Evolutionary conservation across 2,888 invertebrate species (phyloP).

Genomic region (Epinotia brunnichana): DNA sequence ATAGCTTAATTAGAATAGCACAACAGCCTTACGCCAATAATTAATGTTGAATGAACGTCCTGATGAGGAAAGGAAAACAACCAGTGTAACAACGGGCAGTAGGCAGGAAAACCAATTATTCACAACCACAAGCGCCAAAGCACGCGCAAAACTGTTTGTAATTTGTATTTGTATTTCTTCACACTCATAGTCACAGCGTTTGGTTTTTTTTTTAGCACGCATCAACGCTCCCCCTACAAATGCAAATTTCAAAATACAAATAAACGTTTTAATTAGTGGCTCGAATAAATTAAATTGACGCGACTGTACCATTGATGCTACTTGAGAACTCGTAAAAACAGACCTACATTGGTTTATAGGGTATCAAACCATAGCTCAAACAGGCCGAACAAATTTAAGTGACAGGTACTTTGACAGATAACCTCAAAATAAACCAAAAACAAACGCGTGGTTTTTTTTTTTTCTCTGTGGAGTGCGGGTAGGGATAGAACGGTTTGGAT

Average conservation of each 20-base stretch:
- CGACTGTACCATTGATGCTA: no score
- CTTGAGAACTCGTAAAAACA: not conserved
- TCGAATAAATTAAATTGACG: not conserved
- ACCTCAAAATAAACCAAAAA: slow-evolving; percentile 24
- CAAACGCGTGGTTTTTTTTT: no score
- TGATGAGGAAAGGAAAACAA: slow-evolving; percentile 42
- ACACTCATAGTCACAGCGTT: no score
- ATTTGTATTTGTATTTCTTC: slow-evolving; percentile 34
- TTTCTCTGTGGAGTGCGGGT: no score
- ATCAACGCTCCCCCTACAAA: not conserved
- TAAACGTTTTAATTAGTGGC: slow-evolving; percentile 16
- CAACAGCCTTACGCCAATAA: slow-evolving; percentile 33
- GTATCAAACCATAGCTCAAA: not conserved
- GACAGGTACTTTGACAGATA: slow-evolving; percentile 6
- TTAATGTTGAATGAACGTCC: slow-evolving; percentile 35
- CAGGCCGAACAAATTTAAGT: not conserved
- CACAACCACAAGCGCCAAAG: not conserved
- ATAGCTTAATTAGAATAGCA: slow-evolving; percentile 70
- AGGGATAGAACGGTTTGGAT: no score
- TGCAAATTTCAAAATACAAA: not conserved
- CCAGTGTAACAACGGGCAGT: slow-evolving; percentile 10
- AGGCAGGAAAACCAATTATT: slow-evolving; percentile 12
- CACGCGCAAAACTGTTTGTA: slow-evolving; percentile 40
- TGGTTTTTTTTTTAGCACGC: not conserved
- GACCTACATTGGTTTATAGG: not conserved